Conservation (phyloP, 2,113 vertebrate genomes). For the Hippocampus abdominalis region DNA sequence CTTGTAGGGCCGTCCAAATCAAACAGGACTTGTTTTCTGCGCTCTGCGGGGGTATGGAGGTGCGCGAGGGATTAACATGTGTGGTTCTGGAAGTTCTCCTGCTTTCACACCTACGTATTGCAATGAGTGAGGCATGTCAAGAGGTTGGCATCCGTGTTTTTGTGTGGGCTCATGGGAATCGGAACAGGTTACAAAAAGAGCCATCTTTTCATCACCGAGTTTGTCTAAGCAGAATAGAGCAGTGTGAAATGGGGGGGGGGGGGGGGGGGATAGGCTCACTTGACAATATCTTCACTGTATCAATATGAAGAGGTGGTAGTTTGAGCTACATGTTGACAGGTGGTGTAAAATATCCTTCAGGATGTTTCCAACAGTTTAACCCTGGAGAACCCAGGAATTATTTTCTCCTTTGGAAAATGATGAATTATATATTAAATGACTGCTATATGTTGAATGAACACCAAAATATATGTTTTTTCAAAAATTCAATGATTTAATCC, state of each 20-base stretch:
- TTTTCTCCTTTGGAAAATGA: no score
- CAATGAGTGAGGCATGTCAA: conserved; percentile 33
- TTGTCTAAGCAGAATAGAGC: conserved; percentile 25
- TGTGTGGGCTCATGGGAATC: conserved; percentile 20
- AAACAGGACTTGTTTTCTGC: conserved; percentile 57
- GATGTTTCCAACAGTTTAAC: conserved; percentile 28
- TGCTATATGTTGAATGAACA: no score
- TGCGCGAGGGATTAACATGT: conserved; percentile 48
- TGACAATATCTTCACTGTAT: conserved; percentile 24
- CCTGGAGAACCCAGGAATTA: no score
- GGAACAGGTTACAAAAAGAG: conserved; percentile 25
- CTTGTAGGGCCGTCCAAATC: conserved; percentile 53
- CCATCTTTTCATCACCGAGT: conserved; percentile 14
- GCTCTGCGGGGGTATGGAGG: conserved; percentile 45
- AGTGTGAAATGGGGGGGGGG: conserved; percentile 2
- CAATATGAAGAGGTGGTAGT: conserved; percentile 24
- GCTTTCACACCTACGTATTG: conserved; percentile 59
- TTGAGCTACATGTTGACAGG: conserved; percentile 21
- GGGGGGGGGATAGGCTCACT: conserved; percentile 11
- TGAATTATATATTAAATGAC: no score
- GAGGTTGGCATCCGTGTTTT: conserved; percentile 35
- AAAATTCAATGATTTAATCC: no score
- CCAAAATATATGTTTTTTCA: no score
- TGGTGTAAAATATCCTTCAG: conserved; percentile 21
- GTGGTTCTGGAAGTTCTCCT: conserved; percentile 61